Base-by-base conservation (phyloP, 2,888 invertebrate genomes). In the Orthosia cruda region DNA sequence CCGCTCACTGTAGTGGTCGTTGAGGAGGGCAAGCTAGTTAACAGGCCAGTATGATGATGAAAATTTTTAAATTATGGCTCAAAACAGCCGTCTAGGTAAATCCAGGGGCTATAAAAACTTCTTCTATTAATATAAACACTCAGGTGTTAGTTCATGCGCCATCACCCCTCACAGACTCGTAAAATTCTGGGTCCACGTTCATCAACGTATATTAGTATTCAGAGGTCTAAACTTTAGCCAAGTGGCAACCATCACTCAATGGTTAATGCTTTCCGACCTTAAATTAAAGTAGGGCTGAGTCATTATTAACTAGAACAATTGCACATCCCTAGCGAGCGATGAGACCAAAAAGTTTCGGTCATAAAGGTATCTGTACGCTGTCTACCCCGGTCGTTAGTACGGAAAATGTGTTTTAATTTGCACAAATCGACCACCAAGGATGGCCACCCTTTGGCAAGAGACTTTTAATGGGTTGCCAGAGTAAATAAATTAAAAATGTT, bases 221-320 rank as follows among this genome's bases (percentile, higher is more conserved):
- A 83, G 63, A 63, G 75, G 69, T 74, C 55, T 40, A 74, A 86
- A 86, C 63, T 88, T 80, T 23, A 52, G 32, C 59, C 69, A 77
- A 80, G 78, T 71, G 55, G 47, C 63, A 63, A 57, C 80, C 88
- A 87, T 86, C 88, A 77, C 86, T 86, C 85, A 87, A 87, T 86
- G 77, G 67, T 87, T 87, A 87, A 86, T 87, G 88, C 72, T 83
- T 71, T 23, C 83, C 66, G 66, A 73, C 84, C 80, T 77, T 74
- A 71, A 88, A 80, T 83, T 78, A 71, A 83, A 78, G 65, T 83
- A 87, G 70, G 74, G 80, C 54, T 54, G 20, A 69, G 78, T 85
- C 88, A 86, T 90, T 90, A 90, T 88, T 87, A 88, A 88, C 80
- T 86, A 84, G 69, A 69, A 81, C 77, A 86, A 89, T 84, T 83